These are phyloP conservation scores for Podargus strigoides DNA, from an alignment of 2,797 vertebrate genomes.

Conservation along the genomic window DNA sequence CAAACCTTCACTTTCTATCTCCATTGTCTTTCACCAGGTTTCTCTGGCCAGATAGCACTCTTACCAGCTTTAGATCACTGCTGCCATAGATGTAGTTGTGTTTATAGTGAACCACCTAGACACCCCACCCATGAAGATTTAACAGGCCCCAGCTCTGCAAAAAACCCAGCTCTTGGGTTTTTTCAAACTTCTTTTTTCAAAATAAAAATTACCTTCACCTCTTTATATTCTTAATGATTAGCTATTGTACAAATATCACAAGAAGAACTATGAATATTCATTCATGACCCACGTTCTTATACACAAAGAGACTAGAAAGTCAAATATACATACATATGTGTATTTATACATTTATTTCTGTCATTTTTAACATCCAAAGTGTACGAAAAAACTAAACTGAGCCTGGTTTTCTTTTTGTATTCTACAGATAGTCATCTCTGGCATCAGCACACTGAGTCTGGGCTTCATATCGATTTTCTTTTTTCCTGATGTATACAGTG, in stretches of 20 bases:
- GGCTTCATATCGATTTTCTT: slow-evolving; percentile 33
- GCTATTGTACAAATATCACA: background rate
- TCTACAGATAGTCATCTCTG: slow-evolving; percentile 13
- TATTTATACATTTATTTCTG: background rate
- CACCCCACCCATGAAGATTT: background rate
- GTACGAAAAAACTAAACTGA: background rate
- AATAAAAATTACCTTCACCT: background rate
- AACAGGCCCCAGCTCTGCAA: background rate
- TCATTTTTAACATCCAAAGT: background rate
- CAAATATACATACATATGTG: background rate
- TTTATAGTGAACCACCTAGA: background rate
- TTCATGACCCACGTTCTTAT: background rate
- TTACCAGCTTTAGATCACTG: background rate
- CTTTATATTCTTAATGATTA: background rate
- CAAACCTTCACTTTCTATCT: background rate
- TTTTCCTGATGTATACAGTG: background rate
- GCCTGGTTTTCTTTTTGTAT: background rate
- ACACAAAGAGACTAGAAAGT: background rate
- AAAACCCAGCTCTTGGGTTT: rapidly evolving
- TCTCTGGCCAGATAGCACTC: background rate
- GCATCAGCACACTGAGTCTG: slow-evolving; percentile 14
- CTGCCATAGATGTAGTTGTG: background rate
- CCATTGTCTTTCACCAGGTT: background rate
- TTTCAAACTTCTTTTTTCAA: background rate
- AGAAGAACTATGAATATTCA: background rate